Percentiles rank a stretch among this genome's conserved stretches.
Conservation (phyloP, 2,888 invertebrate species). For the Drosophila pseudotalamancana region DNA sequence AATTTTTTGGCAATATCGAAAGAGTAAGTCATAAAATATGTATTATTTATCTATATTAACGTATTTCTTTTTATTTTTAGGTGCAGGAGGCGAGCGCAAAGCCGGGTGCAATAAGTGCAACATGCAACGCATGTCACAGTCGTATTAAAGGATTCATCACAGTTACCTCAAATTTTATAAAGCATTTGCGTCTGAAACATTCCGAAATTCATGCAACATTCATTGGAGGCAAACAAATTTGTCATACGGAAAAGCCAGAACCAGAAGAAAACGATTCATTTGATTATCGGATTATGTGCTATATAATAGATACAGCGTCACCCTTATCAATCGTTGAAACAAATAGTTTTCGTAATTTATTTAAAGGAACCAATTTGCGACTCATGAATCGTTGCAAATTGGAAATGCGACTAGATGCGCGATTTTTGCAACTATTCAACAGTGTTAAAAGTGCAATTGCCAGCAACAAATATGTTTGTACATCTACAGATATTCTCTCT, state of each 20-base stretch:
- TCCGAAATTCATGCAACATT: slow-evolving; percentile 38
- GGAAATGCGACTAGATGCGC: slow-evolving; percentile 14
- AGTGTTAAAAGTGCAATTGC: slow-evolving; percentile 15
- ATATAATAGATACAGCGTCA: slow-evolving; percentile 31
- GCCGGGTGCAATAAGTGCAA: slow-evolving; percentile 34
- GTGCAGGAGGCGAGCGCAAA: slow-evolving; percentile 20
- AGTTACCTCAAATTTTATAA: slow-evolving; percentile 50
- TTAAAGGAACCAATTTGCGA: slow-evolving; percentile 31
- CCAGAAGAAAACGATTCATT: slow-evolving; percentile 26
- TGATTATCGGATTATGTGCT: slow-evolving; percentile 27
- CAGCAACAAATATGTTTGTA: slow-evolving; percentile 38
- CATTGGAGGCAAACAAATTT: slow-evolving; percentile 25
- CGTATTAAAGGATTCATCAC: slow-evolving; percentile 42
- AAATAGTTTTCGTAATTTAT: slow-evolving; percentile 38
- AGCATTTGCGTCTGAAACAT: slow-evolving; percentile 42
- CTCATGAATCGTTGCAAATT: slow-evolving; percentile 23
- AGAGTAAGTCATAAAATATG: slow-evolving; percentile 13
- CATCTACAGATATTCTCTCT: slow-evolving; percentile 31
- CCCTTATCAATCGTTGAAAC: slow-evolving; percentile 34
- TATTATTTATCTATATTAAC: not conserved
- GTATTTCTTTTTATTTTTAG: slow-evolving; percentile 1
- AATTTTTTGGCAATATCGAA: slow-evolving; percentile 38
- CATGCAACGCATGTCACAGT: slow-evolving; percentile 39
- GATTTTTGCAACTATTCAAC: slow-evolving; percentile 24
- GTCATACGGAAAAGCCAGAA: slow-evolving; percentile 15